Percentiles rank a stretch among this genome's conserved stretches.
Evolutionary conservation across 2,888 invertebrate species (phyloP).

Genomic region (Pachycephus smyrnensis): DNA sequence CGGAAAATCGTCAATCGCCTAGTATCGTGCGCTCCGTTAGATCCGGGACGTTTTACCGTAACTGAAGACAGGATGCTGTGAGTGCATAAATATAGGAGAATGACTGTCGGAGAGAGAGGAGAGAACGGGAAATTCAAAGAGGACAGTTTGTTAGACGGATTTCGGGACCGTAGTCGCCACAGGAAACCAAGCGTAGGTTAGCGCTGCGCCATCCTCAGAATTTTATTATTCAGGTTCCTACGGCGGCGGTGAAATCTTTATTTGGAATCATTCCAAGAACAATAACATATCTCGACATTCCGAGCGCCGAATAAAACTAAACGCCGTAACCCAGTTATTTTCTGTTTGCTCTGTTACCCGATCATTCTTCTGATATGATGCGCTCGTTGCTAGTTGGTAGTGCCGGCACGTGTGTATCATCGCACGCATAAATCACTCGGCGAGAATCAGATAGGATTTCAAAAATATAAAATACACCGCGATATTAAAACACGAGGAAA

Average conservation of each 20-base stretch:
- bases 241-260: constrained; percentile 64
- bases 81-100: background rate
- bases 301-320: constrained; percentile 62
- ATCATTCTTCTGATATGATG: constrained; percentile 59
- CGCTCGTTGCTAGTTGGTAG: constrained; percentile 58
- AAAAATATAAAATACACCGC: constrained; percentile 63
- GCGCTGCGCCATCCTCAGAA: constrained; percentile 44
- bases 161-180: constrained; percentile 11
- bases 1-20: background rate
- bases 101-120: background rate
- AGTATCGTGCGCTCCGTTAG: background rate
- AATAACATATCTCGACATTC: constrained; percentile 59
- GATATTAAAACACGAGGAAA: constrained; percentile 44
- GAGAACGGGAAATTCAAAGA: constrained; percentile 33
- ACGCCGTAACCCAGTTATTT: constrained; percentile 66
- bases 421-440: constrained; percentile 65
- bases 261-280: constrained; percentile 68
- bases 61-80: background rate
- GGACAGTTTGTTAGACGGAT: constrained; percentile 34
- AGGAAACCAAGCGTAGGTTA: constrained; percentile 50
- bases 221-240: constrained; percentile 65
- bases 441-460: constrained; percentile 65
- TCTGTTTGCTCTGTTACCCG: constrained; percentile 53
- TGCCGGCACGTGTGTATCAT: constrained; percentile 66
- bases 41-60: background rate